Conservation (phyloP, 2,888 invertebrate genomes). For the Pyrrhia umbra region DNA sequence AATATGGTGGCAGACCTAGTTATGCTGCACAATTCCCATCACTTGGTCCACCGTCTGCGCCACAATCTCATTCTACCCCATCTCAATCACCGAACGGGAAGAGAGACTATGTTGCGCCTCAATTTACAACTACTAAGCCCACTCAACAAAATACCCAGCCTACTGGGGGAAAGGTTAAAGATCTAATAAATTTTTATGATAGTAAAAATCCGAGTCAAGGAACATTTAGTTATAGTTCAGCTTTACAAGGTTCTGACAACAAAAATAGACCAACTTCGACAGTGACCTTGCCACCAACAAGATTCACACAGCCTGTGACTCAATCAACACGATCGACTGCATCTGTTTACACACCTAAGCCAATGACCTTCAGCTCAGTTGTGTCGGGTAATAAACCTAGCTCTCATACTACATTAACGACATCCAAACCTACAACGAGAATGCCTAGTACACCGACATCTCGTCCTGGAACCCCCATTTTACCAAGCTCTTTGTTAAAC, state of each 20-base stretch:
- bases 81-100: slow-evolving; percentile 59
- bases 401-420: slow-evolving; percentile 52
- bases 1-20: slow-evolving; percentile 73
- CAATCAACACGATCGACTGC: slow-evolving; percentile 53
- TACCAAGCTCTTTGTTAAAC: slow-evolving; percentile 86
- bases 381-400: slow-evolving; percentile 75
- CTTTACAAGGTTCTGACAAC: slow-evolving; percentile 71
- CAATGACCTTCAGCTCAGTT: slow-evolving; percentile 78
- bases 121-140: slow-evolving; percentile 63
- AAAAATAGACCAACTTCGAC: slow-evolving; percentile 59
- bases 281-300: slow-evolving; percentile 43
- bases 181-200: slow-evolving; percentile 82
- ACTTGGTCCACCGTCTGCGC: slow-evolving; percentile 37
- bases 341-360: slow-evolving; percentile 67
- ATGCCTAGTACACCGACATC: slow-evolving; percentile 58
- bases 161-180: slow-evolving; percentile 79
- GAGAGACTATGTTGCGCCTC: slow-evolving; percentile 76
- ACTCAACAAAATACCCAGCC: slow-evolving; percentile 64
- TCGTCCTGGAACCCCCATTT: slow-evolving; percentile 70
- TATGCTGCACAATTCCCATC: slow-evolving; percentile 78
- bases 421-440: slow-evolving; percentile 65
- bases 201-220: slow-evolving; percentile 69
- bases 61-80: slow-evolving; percentile 34
- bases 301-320: slow-evolving; percentile 43
- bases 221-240: slow-evolving; percentile 82